Conservation (phyloP, 1,140 invertebrate species). For the Pissodes strobi region DNA sequence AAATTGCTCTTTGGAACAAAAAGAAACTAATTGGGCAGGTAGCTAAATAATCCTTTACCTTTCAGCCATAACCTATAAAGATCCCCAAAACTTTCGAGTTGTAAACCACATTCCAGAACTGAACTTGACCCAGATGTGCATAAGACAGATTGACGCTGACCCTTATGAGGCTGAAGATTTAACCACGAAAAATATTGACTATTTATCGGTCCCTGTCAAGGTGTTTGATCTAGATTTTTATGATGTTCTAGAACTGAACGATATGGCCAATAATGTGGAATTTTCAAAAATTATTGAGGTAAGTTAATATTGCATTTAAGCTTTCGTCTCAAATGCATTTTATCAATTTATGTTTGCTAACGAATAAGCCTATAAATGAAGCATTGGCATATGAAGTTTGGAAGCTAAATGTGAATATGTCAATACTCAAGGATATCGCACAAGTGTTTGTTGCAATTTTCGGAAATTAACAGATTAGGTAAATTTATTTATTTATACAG, state of each 20-base stretch:
- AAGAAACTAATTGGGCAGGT: neutral
- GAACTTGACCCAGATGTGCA: slow-evolving; percentile 53
- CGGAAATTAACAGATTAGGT: too few relatives aligned
- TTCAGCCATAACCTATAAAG: slow-evolving; percentile 41
- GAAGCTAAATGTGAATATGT: too few relatives aligned
- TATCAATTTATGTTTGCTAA: neutral
- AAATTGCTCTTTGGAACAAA: too few relatives aligned
- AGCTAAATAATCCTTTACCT: neutral
- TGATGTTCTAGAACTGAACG: slow-evolving; percentile 57
- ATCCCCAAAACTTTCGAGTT: slow-evolving; percentile 33
- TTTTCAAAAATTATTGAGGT: slow-evolving; percentile 26
- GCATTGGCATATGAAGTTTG: too few relatives aligned
- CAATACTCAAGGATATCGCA: too few relatives aligned
- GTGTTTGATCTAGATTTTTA: slow-evolving; percentile 71
- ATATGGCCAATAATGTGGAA: slow-evolving; percentile 20
- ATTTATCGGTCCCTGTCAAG: slow-evolving; percentile 63
- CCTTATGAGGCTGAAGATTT: slow-evolving; percentile 75
- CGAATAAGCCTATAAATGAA: too few relatives aligned
- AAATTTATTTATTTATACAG: too few relatives aligned
- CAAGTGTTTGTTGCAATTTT: too few relatives aligned
- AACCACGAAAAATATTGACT: slow-evolving; percentile 61
- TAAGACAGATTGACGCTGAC: slow-evolving; percentile 56
- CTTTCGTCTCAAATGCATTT: neutral
- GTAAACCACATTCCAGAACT: slow-evolving; percentile 15
- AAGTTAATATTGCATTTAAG: neutral